Evolutionary conservation across 2,797 vertebrate genomes (phyloP), one percentile per base, ranked within the genome.

Genomic region (Malurus leucopterus): DNA sequence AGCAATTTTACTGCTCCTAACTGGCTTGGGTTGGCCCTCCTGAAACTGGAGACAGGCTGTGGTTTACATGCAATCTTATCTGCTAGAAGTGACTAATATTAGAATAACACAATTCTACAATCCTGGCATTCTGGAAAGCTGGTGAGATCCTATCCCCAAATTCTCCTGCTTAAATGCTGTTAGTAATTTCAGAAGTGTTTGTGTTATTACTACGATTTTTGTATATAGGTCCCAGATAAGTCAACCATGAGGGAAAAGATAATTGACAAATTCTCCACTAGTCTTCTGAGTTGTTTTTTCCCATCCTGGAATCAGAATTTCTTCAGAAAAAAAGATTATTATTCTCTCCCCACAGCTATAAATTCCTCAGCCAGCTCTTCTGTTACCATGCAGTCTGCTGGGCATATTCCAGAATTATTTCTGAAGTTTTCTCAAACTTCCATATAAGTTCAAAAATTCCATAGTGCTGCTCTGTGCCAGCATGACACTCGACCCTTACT

Each of bases 401-500:
- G 92, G 87, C 44, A 86, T 46, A 91, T 78, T 88, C 92, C 93
- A 95, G 83, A 93, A 82, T 87, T 90, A 86, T 92, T 89, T 91
- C 80, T 90, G 64, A 91, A 82, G 59, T 94, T 88, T 93, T 82
- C 83, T 78, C 70, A 88, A 75, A 93, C 51, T 89, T 95, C 96
- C 96, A 95, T 96, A 94, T 95, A 95, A 93, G 92, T 84, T 50
- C 5, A 90, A 85, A 93, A 89, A 84, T 84, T 76, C 86, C 79
- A 40, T 15, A 78, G 64, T 34, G 62, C 67, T 64, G 30, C 54
- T 85, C 34, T 0, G 0, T 69, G 82, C 76, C 71, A 93, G 50
- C 4, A 4, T 10, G 54, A 84, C 59, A 92, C 75, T 40, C 5
- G 2, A 86, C 74, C 70, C 47, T 79, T 71, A 59, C 15, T n/a